A percentile compares a stretch with the other conserved stretches of the same genome.
Conservation (phyloP, 2,888 invertebrate genomes). For the Meta bourneti region DNA sequence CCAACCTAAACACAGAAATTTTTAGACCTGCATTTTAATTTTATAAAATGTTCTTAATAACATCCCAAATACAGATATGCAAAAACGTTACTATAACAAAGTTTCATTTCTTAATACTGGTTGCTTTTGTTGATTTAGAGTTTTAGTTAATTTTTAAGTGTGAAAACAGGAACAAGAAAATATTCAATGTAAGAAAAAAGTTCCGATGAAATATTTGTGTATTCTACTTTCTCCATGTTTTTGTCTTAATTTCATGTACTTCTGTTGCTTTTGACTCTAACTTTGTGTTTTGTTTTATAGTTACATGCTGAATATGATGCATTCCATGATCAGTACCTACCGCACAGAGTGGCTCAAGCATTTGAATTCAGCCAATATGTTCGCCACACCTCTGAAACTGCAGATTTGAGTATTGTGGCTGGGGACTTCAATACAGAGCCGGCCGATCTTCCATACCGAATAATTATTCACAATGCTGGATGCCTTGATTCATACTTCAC, state of each 20-base stretch:
- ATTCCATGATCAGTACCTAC: slow-evolving; percentile 90
- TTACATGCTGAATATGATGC: slow-evolving; percentile 94
- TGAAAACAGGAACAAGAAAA: too few relatives aligned
- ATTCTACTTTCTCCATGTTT: not conserved
- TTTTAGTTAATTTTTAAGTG: too few relatives aligned
- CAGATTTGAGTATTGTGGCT: slow-evolving; percentile 91
- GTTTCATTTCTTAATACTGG: too few relatives aligned
- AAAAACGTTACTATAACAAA: too few relatives aligned
- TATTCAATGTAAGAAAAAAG: too few relatives aligned
- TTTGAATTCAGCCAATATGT: slow-evolving; percentile 97
- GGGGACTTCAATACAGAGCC: slow-evolving; percentile 98
- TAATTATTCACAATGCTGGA: slow-evolving; percentile 71
- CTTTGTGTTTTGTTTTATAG: slow-evolving; percentile 82
- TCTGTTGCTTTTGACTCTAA: not conserved
- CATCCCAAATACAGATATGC: too few relatives aligned
- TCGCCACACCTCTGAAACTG: slow-evolving; percentile 88
- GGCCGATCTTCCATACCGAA: slow-evolving; percentile 86
- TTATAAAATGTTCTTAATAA: too few relatives aligned
- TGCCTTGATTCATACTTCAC: slow-evolving; percentile 63
- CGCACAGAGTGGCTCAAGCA: slow-evolving; percentile 95
- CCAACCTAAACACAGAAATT: too few relatives aligned
- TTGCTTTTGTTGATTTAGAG: too few relatives aligned
- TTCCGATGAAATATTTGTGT: too few relatives aligned
- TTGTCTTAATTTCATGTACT: not conserved
- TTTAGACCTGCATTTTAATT: too few relatives aligned